Base-by-base conservation (phyloP, 2,113 vertebrate species). In the Donacobius atricapilla region DNA sequence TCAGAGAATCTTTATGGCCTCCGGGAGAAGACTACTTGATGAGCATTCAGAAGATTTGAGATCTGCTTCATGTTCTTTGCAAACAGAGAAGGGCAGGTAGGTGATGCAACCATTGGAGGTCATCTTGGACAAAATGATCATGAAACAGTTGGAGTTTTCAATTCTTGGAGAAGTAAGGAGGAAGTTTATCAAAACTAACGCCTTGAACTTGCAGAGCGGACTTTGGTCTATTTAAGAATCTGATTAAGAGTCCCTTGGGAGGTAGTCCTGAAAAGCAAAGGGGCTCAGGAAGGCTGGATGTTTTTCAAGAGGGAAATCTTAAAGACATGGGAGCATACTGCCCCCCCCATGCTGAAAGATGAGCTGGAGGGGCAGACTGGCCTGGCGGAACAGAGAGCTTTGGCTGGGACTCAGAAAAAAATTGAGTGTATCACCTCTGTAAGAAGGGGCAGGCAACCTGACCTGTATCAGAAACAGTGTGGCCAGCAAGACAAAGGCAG, bases 41-140 rank as follows among this genome's bases (percentile, higher is more conserved):
- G 14, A 54, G 4, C 0, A 0, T 21, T 66, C 11, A 33, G 31
- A 50, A 53, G 13, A 80, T 83, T 33, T 58, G 51, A 63, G 17
- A 77, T 8, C 9, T 51, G 21, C 13, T 70, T 69, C 23, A 30
- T 56, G 35, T 39, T 68, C 19, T 42, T 28, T 22, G 51, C n/a
- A 37, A 73, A 20, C 15, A 81, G 23, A 51, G 12, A 50, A 58
- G 51, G 18, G 12, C 2, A 2, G 13, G 18, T 44, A 33, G 7
- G 13, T 33, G 33, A 28, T 44, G 15, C 12, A 24, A 11, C 11
- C 2, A 0, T 27, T 64, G 76, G 22, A 61, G 31, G 11, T 6
- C 0, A 0, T 21, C 27, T 21, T 48, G 19, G 27, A 23, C 9
- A 57, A 27, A 82, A 75, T 10, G 1, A 10, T 31, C 6, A 5